A percentile compares a stretch with the other conserved stretches of the same genome.
Conservation (phyloP, 2,888 invertebrate species). For the Agrochola lota region DNA sequence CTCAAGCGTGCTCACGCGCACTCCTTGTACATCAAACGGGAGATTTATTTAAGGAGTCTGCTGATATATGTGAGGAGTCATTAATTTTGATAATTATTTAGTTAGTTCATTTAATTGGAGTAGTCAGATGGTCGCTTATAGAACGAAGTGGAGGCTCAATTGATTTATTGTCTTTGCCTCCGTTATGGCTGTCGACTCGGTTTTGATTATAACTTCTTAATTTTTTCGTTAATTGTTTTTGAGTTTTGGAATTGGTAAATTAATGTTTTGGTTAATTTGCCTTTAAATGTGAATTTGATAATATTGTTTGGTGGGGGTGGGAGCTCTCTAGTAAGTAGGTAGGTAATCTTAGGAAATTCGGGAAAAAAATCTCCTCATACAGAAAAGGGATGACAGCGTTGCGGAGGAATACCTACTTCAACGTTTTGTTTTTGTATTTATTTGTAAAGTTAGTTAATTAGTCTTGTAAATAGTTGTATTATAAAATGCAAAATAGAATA, state of each 20-base stretch:
- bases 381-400: not conserved
- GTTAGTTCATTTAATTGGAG: conserved; percentile 87
- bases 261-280: conserved; percentile 36
- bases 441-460: too few relatives aligned
- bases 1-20: conserved; percentile 81
- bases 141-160: conserved; percentile 69
- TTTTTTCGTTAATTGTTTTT: conserved; percentile 64
- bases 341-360: not conserved
- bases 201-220: conserved; percentile 63
- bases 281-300: not conserved
- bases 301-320: not conserved
- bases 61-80: conserved; percentile 85
- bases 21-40: conserved; percentile 80
- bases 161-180: conserved; percentile 66
- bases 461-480: too few relatives aligned
- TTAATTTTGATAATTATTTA: conserved; percentile 90
- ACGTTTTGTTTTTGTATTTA: too few relatives aligned
- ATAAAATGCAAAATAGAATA: too few relatives aligned
- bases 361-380: not conserved
- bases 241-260: conserved; percentile 55
- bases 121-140: conserved; percentile 77
- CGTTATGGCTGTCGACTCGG: conserved; percentile 62
- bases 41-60: conserved; percentile 84
- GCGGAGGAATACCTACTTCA: too few relatives aligned
- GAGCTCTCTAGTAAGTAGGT: not conserved